Evolutionary conservation across 1,140 invertebrate genomes (phyloP), one percentile per base, ranked within the genome.

Genomic region (Bilobella aurantiaca): DNA sequence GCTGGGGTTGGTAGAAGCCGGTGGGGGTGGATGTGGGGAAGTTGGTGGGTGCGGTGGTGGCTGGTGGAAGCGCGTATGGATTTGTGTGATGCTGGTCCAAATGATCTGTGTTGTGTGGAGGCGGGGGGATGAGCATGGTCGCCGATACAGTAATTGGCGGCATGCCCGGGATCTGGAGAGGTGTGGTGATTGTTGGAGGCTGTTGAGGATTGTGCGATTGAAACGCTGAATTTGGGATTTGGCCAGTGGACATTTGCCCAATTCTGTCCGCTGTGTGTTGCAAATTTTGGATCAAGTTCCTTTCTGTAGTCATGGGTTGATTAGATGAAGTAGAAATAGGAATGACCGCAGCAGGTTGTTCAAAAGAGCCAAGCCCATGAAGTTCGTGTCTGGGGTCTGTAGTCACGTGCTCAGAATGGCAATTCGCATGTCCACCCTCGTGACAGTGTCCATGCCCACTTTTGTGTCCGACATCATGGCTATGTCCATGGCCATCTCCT

Each of bases 141-240:
- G 86, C 85, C 74, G 85, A 87, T 1, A 89, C 87, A n/a, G 87
- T 89, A 65, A 89, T 87, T 3, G 87, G 86, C 25, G 88, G 88
- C 86, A 89, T 87, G 18, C 87, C 87, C 25, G 86, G 87, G 65
- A 89, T 76, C 34, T 82, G 83, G n/a, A 90, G 83, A 0, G 87
- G 86, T 0, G 86, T 87, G 28, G 86, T 85, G 0, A 85, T 79
- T 58, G 69, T 66, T 29, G 60, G 64, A 21, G 34, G 63, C 62
- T 32, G 62, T n/a, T 57, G 61, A 0, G 47, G 29, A 23, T 25
- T 28, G 61, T 47, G 1, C 37, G 21, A 47, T 27, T 63, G n/a
- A 29, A 31, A 23, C 46, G 32, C 49, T 47, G 61, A 14, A 49
- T 12, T 8, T 47, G 61, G 42, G n/a, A n/a, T n/a, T n/a, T n/a